Conservation (phyloP, 1,140 invertebrate species). For the Fopius arisanus region DNA sequence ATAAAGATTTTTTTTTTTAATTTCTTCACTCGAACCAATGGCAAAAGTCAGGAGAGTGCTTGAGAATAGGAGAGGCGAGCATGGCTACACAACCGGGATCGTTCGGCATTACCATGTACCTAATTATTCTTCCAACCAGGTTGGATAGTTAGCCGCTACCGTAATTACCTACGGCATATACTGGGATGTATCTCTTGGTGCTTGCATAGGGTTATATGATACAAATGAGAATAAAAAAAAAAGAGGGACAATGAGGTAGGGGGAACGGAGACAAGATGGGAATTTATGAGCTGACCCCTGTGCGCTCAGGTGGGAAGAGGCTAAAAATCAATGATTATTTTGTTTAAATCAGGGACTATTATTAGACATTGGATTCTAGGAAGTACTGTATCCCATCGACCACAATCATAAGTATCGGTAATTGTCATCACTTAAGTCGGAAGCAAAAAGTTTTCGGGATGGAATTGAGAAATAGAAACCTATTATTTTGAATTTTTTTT, state of each 20-base stretch:
- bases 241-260: conserved; percentile 1
- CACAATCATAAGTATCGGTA: neutral
- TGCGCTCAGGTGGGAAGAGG: neutral
- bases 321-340: neutral
- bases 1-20: neutral
- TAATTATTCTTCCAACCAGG: conserved; percentile 35
- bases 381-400: neutral
- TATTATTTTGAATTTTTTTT: neutral
- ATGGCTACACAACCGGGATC: conserved; percentile 21
- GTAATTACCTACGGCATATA: conserved; percentile 33
- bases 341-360: neutral
- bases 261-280: conserved; percentile 15
- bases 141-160: conserved; percentile 27
- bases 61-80: conserved; percentile 5
- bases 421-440: conserved; percentile 15
- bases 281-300: conserved; percentile 24
- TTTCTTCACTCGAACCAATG: neutral
- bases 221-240: conserved; percentile 17
- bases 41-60: neutral
- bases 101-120: conserved; percentile 37
- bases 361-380: neutral
- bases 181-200: conserved; percentile 5
- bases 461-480: neutral
- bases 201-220: conserved; percentile 6
- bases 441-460: neutral